A percentile compares a stretch with the other conserved stretches of the same genome.
These are phyloP conservation scores for Orthonychiurus folsomi DNA, from an alignment of 2,888 invertebrate species.

Conservation along the genomic window DNA sequence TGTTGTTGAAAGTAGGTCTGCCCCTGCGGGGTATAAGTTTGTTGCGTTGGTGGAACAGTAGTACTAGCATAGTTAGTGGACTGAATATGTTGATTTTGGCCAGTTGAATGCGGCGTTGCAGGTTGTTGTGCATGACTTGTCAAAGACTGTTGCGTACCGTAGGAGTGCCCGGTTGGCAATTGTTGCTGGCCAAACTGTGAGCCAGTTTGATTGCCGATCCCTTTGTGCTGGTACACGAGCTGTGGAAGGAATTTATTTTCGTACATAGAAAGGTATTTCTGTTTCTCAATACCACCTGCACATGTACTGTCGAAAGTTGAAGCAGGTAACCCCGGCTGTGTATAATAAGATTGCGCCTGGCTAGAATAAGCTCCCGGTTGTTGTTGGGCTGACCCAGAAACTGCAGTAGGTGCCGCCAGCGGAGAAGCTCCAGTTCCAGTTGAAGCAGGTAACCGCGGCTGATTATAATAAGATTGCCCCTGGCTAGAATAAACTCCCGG, in stretches of 20 bases:
- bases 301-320: neutral
- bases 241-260: too few species aligned
- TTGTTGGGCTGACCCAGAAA: constrained; percentile 3
- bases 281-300: neutral
- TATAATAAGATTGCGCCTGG: too few species aligned
- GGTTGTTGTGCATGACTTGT: constrained; percentile 9
- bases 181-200: neutral
- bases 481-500: neutral
- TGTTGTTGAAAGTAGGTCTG: constrained; percentile 5
- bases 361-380: constrained; percentile 1
- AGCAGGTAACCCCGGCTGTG: neutral
- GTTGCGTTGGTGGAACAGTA: too few species aligned
- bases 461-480: too few species aligned
- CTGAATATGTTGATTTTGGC: neutral
- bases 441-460: neutral
- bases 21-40: constrained; percentile 8
- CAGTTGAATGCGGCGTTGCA: constrained; percentile 3
- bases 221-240: neutral
- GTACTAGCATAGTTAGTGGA: too few species aligned
- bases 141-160: neutral
- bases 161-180: too few species aligned
- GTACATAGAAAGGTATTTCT: neutral
- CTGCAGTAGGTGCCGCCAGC: constrained; percentile 6
- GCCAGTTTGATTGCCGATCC: neutral
- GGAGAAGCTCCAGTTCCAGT: constrained; percentile 8